Evolutionary conservation across 2,113 vertebrate genomes (phyloP), one percentile per base, ranked within the genome.

Genomic region (Salminus brasiliensis): DNA sequence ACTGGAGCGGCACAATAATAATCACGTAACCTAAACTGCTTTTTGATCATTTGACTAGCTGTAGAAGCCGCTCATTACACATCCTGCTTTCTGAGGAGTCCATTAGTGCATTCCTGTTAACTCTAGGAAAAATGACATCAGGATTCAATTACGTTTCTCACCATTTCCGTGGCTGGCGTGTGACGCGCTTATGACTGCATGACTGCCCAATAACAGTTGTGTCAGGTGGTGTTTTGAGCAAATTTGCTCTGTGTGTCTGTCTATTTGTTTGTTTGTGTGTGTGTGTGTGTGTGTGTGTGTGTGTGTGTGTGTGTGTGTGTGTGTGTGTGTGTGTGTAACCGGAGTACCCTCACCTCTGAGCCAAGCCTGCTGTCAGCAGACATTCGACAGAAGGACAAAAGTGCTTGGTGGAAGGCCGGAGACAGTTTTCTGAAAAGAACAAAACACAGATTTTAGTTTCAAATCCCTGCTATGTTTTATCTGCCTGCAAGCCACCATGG

Each of bases 301-400:
- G 52, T 80, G 67, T 41, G 72, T 73, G 53, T 34, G 52, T 27
- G 76, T 63, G 72, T 21, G 52, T 80, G 67, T 41, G 72, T 73
- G 53, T 74, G 72, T 21, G 52, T 80, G 67, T 41, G 72, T 73
- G 53, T 34, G 52, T 27, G 76, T 63, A 74, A 75, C 15, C 9
- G 0, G 67, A 75, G 62, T 23, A 18, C 25, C 69, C 88, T 90
- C 91, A 99, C 98, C 96, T 99, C 98, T 83, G 95, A 96, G 89
- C 98, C 97, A 84, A 99, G 94, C 77, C 97, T 96, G 88, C 95
- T 98, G 88, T 98, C 97, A 45, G 97, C 95, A 86, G 97, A 99
- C 97, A 97, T 99, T 88, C 95, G 95, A 93, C 97, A 99, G 90
- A 99, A 99, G 83, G 98, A 99, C 63, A 99, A 91, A 43, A 99